These are phyloP conservation scores for Mastacembelus armatus DNA, from an alignment of 2,797 vertebrate species.

Conservation along the genomic window DNA sequence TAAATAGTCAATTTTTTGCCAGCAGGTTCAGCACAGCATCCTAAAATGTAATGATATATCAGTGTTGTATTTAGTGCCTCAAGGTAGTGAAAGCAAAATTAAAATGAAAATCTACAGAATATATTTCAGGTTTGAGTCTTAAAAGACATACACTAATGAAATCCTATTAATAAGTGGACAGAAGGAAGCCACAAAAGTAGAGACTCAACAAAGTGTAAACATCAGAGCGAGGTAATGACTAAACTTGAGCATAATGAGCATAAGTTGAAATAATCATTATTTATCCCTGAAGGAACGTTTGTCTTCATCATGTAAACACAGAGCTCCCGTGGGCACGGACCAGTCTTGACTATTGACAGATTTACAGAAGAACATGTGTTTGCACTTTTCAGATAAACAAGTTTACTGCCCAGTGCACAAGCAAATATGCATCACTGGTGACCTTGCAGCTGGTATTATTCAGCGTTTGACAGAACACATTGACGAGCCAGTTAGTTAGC, in stretches of 20 bases:
- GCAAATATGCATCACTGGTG: conserved; percentile 20
- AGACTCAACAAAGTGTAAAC: neutral
- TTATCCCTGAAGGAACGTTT: conserved; percentile 3
- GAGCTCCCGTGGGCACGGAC: neutral
- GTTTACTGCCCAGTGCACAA: conserved; percentile 26
- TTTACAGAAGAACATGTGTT: conserved; percentile 51
- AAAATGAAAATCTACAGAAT: neutral
- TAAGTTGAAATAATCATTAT: neutral
- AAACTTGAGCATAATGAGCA: neutral
- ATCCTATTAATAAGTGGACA: too few relatives aligned
- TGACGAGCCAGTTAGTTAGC: conserved; percentile 34
- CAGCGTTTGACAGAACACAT: conserved; percentile 34
- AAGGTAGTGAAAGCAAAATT: neutral
- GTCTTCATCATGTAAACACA: neutral
- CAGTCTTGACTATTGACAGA: conserved; percentile 36
- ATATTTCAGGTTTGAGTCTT: neutral
- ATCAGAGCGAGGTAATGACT: neutral
- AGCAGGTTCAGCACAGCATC: too few relatives aligned
- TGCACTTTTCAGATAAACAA: conserved; percentile 44
- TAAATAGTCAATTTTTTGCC: neutral
- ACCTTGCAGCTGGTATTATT: conserved; percentile 24
- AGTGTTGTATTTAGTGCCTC: neutral
- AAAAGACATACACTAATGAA: too few relatives aligned
- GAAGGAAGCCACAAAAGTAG: neutral
- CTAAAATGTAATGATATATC: neutral